Percentiles rank a stretch among this genome's conserved stretches.
Evolutionary conservation across 2,113 vertebrate genomes (phyloP).

Genomic region (Oreochromis aureus): DNA sequence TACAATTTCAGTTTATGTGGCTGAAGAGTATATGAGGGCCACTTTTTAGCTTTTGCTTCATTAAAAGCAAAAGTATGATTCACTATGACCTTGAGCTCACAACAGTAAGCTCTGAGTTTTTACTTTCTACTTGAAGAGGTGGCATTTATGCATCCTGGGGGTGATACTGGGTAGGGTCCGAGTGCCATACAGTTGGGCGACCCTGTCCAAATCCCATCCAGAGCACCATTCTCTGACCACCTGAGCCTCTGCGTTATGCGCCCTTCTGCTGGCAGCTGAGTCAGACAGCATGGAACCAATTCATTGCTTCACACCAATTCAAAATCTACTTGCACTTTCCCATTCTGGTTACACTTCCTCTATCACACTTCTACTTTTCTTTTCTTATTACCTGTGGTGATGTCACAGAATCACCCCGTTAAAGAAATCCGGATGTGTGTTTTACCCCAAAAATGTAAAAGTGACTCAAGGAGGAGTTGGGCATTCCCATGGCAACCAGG

Average conservation of each 20-base stretch:
- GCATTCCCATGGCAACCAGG: conserved; percentile 70
- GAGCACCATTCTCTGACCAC: background rate
- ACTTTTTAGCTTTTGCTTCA: background rate
- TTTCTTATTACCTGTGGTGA: conserved; percentile 8
- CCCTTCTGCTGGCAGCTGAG: background rate
- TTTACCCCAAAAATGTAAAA: background rate
- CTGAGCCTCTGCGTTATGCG: conserved; percentile 31
- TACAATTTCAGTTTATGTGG: background rate
- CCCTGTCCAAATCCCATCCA: background rate
- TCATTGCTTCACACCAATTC: conserved; percentile 54
- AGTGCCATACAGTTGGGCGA: background rate
- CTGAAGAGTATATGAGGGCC: background rate
- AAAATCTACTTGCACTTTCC: conserved; percentile 18
- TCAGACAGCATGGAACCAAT: conserved; percentile 30
- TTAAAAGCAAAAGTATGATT: background rate
- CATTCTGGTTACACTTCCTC: conserved; percentile 17
- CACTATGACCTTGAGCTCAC: conserved; percentile 16
- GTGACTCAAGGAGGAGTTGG: conserved; percentile 30
- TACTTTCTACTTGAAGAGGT: background rate
- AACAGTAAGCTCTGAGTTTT: background rate
- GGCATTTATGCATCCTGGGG: background rate
- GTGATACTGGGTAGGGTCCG: background rate
- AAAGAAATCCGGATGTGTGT: background rate
- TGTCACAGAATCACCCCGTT: background rate
- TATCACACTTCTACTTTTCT: background rate